Conservation (phyloP, 2,888 invertebrate genomes). For the Nysson spinosus region DNA sequence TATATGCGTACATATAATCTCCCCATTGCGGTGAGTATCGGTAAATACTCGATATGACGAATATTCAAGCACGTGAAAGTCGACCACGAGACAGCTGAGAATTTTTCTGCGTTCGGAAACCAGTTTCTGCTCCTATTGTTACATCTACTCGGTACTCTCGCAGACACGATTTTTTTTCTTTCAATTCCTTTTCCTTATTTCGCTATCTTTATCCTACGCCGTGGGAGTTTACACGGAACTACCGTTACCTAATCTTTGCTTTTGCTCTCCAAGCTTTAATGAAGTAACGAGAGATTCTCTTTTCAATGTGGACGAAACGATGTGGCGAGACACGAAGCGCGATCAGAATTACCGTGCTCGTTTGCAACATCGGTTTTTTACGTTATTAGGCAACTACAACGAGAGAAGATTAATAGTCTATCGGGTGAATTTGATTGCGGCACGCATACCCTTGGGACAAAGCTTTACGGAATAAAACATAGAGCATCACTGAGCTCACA, state of each 20-base stretch:
- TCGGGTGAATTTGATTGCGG: constrained; percentile 24
- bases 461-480: not conserved
- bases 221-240: constrained; percentile 21
- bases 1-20: too few species aligned
- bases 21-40: constrained; percentile 33
- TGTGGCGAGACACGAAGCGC: not conserved
- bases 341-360: too few species aligned
- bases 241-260: not conserved
- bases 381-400: constrained; percentile 5
- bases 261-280: not conserved
- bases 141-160: constrained; percentile 18
- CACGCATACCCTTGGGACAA: constrained; percentile 22
- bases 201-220: not conserved
- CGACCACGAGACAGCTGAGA: constrained; percentile 42
- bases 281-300: too few species aligned
- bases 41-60: constrained; percentile 44
- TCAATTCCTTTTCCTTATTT: constrained; percentile 12
- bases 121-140: constrained; percentile 57
- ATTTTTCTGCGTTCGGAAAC: constrained; percentile 49
- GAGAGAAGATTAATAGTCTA: constrained; percentile 29
- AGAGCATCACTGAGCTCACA: constrained; percentile 32
- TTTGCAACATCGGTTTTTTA: constrained; percentile 5
- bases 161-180: constrained; percentile 33
- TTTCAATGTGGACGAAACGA: constrained; percentile 13
- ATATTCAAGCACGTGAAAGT: constrained; percentile 50